Evolutionary conservation across 2,888 invertebrate genomes (phyloP), one percentile per base, ranked within the genome.

Genomic region (Andrena flavipes): DNA sequence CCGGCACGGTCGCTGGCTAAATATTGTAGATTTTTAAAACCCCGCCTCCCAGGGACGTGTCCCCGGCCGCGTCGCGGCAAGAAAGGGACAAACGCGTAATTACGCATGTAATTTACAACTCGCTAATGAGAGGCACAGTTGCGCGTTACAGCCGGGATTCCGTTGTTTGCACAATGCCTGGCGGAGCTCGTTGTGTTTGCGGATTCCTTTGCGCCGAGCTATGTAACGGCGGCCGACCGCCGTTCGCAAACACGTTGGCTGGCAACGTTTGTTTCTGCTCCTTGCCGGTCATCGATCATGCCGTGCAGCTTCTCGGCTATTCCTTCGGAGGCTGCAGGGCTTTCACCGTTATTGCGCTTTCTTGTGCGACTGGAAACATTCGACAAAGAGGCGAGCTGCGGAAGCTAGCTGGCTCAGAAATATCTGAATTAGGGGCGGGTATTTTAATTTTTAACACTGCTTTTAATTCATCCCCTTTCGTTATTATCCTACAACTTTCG

Each of bases 101-200:
- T 72, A 68, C 62, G 80, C 71, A 23, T 49, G 63, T 67, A 71
- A 80, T 74, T 74, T 60, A 26, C 51, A 74, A 33, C 49, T 69
- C 69, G 59, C 65, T 81, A 81, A 81, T 70, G 73, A 79, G 80
- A 81, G 49, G 30, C 54, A 63, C 72, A 29, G 51, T 54, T 63
- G 29, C 56, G 26, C 62, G 75, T 67, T 73, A 51, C 65, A 42
- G 54, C 59, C 23, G 29, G 62, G 62, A 68, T 74, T 54, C 67
- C 20, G 8, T 16, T 73, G 67, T 80, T 80, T 78, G 78, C 35
- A 20, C 23, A 64, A 23, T 59, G 56, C 23, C 42, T 42, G 64
- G 23, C 67, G 71, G 48, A 29, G n/a, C 20, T 29, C 71, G 62
- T 67, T 69, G 77, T 70, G 77, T 77, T 76, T 79, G 69, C 59